Conservation (phyloP, 2,888 invertebrate species). For the Xanthia icteritia region DNA sequence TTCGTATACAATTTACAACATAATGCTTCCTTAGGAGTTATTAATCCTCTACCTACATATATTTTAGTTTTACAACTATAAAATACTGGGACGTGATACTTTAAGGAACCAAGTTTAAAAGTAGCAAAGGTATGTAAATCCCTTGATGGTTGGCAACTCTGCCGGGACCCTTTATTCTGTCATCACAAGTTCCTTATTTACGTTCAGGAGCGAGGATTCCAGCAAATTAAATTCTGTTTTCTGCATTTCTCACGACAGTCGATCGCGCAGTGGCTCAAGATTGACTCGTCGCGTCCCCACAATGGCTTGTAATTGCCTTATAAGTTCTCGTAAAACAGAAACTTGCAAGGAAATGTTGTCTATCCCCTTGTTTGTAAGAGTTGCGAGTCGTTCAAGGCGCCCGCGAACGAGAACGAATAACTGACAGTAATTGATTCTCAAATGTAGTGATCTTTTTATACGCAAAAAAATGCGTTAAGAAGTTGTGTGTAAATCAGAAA, state of each 20-base stretch:
- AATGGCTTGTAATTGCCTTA: slow-evolving; percentile 58
- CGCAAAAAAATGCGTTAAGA: slow-evolving; percentile 7
- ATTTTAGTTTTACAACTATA: background rate
- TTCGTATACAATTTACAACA: slow-evolving; percentile 17
- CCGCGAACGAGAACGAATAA: slow-evolving; percentile 29
- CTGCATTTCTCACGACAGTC: slow-evolving; percentile 45
- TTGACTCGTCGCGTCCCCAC: slow-evolving; percentile 53
- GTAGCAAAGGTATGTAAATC: slow-evolving; percentile 16
- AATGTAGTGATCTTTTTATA: slow-evolving; percentile 27
- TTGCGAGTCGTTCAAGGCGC: slow-evolving; percentile 24
- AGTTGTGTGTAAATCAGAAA: slow-evolving; percentile 39
- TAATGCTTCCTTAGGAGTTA: slow-evolving; percentile 16
- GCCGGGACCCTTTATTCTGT: slow-evolving; percentile 46
- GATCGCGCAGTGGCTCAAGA: slow-evolving; percentile 36
- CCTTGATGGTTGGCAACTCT: slow-evolving; percentile 8
- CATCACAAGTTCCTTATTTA: slow-evolving; percentile 32
- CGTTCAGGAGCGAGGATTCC: slow-evolving; percentile 19
- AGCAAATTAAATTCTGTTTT: slow-evolving; percentile 48
- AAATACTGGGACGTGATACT: background rate
- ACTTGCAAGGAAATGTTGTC: slow-evolving; percentile 39
- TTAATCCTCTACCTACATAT: background rate
- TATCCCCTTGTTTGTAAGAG: slow-evolving; percentile 33
- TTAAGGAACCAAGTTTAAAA: slow-evolving; percentile 11
- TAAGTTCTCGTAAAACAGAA: slow-evolving; percentile 42
- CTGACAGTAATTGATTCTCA: slow-evolving; percentile 49